phyloP scores from a whole-genome alignment of 2,113 vertebrate species.

The Uria aalge region DNA sequence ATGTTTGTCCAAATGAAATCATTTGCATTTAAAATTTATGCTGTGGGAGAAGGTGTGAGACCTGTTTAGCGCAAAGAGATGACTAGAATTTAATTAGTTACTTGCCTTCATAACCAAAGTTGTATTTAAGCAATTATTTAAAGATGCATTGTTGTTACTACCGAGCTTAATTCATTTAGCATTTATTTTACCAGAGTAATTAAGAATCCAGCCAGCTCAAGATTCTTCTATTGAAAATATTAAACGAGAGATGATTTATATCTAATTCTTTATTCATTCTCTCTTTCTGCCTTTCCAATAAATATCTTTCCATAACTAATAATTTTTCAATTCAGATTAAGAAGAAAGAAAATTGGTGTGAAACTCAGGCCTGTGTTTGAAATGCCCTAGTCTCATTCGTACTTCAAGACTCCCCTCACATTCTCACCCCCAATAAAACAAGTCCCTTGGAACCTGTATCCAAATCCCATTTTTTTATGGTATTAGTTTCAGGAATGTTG shows the following conservation, averaged over 20 bases:
- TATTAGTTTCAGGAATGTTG: neutral
- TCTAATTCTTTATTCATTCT: neutral
- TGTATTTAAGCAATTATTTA: conserved; percentile 2
- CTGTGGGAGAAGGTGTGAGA: conserved; percentile 29
- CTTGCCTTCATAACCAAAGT: neutral
- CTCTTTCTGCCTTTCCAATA: neutral
- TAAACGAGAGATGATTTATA: neutral
- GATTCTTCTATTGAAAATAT: neutral
- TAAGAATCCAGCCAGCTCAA: neutral
- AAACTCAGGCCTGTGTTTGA: neutral
- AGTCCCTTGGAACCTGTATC: neutral
- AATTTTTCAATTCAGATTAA: neutral
- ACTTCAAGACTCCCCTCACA: neutral
- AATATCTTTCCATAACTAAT: neutral
- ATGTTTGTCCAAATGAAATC: neutral
- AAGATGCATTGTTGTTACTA: neutral
- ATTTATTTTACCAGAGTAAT: neutral
- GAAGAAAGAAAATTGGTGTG: neutral
- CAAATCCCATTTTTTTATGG: neutral
- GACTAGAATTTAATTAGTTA: conserved; percentile 35
- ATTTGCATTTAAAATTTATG: conserved; percentile 50
- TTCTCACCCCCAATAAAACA: neutral
- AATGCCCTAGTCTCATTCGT: neutral
- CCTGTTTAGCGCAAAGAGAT: neutral
- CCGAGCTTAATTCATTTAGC: neutral